Evolutionary conservation across 2,113 vertebrate species (phyloP), one percentile per base, ranked within the genome.

Genomic region (Steatornis caripensis): DNA sequence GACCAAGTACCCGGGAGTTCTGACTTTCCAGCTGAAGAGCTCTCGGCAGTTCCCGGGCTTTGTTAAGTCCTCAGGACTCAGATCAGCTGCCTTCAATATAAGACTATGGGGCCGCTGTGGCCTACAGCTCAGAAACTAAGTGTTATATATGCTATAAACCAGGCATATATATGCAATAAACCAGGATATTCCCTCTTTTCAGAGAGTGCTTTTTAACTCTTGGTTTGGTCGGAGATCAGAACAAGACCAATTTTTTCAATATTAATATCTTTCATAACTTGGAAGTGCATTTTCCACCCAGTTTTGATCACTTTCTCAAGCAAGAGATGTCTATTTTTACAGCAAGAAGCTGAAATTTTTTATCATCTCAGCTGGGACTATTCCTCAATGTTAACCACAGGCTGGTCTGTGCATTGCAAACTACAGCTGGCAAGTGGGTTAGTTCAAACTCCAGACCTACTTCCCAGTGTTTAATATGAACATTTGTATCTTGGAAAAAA

Each of bases 81-180:
- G 8, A 57, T 37, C 15, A 88, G 13, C 27, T 74, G 15, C 49
- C n/a, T 79, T 88, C 58, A 62, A 0, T 0, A 62, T 58, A 87
- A 84, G 51, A 62, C 16, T 43, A 7, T 11, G 6, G 12, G 12
- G 5, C 0, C 17, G 1, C 19, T 70, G 9, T n/a, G 36, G 6
- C 15, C 15, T 80, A 39, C 19, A 61, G 27, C 5, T 87, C 49
- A 78, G 15, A 15, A 15, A 12, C 41, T 15, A 12, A 15, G n/a
- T n/a, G 13, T 5, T 37, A 23, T 72, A 65, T 8, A 27, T 46
- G 5, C 14, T 46, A 23, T 12, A 51, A 74, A 69, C 5, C 58
- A 71, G 17, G 15, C 11, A 69, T 16, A 24, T 41, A 37, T 53
- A 6, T 29, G 6, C 16, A 51, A 23, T 36, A 69, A 51, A 58